Evolutionary conservation across 2,113 vertebrate genomes (phyloP).

Genomic region (Lagopus leucura): DNA sequence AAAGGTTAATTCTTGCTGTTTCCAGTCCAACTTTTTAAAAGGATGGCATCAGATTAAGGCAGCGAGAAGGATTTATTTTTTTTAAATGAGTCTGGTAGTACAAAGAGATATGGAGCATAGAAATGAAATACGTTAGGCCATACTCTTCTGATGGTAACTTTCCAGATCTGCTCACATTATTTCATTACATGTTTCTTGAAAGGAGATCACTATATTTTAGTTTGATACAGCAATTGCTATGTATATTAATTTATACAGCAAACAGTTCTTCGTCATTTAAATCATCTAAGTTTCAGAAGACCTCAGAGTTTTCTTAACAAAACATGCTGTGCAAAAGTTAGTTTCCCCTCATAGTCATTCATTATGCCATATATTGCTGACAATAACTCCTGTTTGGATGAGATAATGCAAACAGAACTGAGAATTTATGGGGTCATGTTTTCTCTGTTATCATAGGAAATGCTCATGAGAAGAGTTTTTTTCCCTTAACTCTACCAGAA

Average conservation of each 20-base stretch:
- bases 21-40: not conserved
- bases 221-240: not conserved
- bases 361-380: not conserved
- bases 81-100: not conserved
- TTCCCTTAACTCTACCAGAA: not conserved
- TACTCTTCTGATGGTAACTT: not conserved
- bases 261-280: not conserved
- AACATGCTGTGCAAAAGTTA: not conserved
- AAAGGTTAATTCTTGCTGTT: not conserved
- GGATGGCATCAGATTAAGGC: not conserved
- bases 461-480: not conserved
- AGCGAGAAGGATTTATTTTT: not conserved
- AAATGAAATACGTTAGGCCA: not conserved
- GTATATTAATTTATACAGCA: not conserved
- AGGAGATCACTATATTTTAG: not conserved
- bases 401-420: not conserved
- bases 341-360: not conserved
- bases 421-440: not conserved
- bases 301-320: not conserved
- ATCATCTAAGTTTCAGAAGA: not conserved
- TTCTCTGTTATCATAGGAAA: not conserved
- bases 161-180: not conserved
- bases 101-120: not conserved
- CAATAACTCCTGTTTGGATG: not conserved
- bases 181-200: not conserved